Base-by-base conservation (phyloP, 2,888 invertebrate species). In the Ichneumoninae sp. region DNA sequence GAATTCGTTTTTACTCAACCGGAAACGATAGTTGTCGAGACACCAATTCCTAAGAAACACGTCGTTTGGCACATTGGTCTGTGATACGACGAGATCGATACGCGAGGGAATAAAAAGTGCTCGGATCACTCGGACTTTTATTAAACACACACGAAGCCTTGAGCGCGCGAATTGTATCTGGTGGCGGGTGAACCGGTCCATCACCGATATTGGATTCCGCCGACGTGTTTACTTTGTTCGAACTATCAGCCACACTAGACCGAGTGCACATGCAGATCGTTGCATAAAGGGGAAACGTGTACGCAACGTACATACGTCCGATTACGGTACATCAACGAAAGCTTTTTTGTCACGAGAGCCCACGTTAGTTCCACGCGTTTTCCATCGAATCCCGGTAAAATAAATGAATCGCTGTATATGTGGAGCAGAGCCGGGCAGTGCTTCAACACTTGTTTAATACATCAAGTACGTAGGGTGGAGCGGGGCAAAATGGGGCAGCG, bases 111-210 rank as follows among this genome's bases (percentile, higher is more conserved):
- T 26, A 70, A 60, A 82, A 82, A 80, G 47, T 33, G 73, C 63
- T 70, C 26, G 22, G 26, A 75, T 69, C 26, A 47, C 57, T 13
- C 22, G 30, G 33, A 83, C 88, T 92, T 92, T 91, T 90, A 92
- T 92, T 91, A 91, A 91, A 91, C 91, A 86, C 88, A 85, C 87
- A 85, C 63, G 85, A 76, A 85, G 86, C 79, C 79, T 75, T 74
- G 63, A 75, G 87, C 75, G 77, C 85, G 82, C 78, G 87, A 88
- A 92, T 91, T 91, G 89, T 88, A 85, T 88, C 86, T 83, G 65
- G 83, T 84, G 88, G 84, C 87, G 87, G 89, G 89, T 90, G 88
- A 89, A 89, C 89, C 88, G 88, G 86, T 83, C 86, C 63, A 63
- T 75, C 69, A 69, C 78, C 73, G 76, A 85, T 83, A 85, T 78